phyloP scores from a whole-genome alignment of 2,888 invertebrate genomes.

The Peribatodes rhomboidaria region DNA sequence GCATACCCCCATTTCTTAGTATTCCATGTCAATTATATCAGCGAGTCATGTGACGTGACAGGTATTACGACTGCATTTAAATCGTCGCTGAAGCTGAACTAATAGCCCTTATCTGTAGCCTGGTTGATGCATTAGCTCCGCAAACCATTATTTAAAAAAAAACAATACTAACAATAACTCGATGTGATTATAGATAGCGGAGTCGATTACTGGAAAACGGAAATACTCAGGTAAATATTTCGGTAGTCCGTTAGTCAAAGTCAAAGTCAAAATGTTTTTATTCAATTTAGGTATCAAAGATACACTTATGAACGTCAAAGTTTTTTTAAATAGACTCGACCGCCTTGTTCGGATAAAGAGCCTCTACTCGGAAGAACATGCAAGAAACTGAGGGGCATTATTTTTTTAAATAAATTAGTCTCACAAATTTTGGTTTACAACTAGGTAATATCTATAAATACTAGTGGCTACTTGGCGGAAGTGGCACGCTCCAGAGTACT shows the following conservation, averaged over 20 bases:
- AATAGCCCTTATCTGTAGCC: slow-evolving; percentile 34
- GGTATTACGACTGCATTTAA: slow-evolving; percentile 20
- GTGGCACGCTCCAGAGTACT: too few species aligned
- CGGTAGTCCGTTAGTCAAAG: not conserved
- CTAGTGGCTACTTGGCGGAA: too few species aligned
- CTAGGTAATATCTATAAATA: too few species aligned
- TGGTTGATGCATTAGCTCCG: slow-evolving; percentile 32
- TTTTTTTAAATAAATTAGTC: too few species aligned
- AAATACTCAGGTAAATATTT: not conserved
- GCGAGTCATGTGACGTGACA: not conserved
- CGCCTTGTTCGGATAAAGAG: too few species aligned
- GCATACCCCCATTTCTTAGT: slow-evolving; percentile 3
- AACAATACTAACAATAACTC: slow-evolving; percentile 22
- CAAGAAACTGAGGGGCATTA: too few species aligned
- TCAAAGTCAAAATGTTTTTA: too few species aligned
- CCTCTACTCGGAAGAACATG: too few species aligned
- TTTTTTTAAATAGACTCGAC: too few species aligned
- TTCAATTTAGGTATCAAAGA: too few species aligned
- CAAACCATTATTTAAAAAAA: slow-evolving; percentile 28
- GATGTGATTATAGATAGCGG: slow-evolving; percentile 16
- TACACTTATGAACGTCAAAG: too few species aligned
- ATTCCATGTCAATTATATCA: not conserved
- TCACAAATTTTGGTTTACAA: too few species aligned
- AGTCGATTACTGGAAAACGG: not conserved
- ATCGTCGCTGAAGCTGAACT: slow-evolving; percentile 14